Evolutionary conservation across 2,797 vertebrate genomes (phyloP).

Genomic region (Xenentodon cancila): DNA sequence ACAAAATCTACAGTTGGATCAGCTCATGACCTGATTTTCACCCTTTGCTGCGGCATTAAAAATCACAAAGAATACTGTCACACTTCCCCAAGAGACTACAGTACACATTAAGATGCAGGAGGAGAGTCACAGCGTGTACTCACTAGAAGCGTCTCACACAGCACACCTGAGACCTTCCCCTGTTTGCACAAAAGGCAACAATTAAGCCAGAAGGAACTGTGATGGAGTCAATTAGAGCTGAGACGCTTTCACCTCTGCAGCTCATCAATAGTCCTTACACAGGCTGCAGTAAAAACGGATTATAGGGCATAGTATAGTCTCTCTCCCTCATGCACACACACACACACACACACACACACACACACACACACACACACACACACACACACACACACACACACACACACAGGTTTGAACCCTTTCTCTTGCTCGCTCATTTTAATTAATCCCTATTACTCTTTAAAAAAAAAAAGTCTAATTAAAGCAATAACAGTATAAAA

Average conservation of each 20-base stretch:
- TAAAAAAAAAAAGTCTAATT: neutral
- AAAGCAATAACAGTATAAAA: neutral
- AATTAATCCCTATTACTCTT: neutral
- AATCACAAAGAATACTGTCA: conserved; percentile 26
- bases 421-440: conserved; percentile 5
- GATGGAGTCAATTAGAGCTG: conserved; percentile 64
- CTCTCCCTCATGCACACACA: conserved; percentile 3
- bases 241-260: conserved; percentile 57
- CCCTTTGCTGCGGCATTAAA: conserved; percentile 5
- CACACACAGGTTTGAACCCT: conserved; percentile 4
- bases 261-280: conserved; percentile 72
- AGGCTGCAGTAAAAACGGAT: conserved; percentile 63
- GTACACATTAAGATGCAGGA: conserved; percentile 56
- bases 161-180: conserved; percentile 58
- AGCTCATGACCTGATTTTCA: conserved; percentile 15
- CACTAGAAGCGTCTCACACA: conserved; percentile 48
- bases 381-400: conserved; percentile 7
- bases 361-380: conserved; percentile 6
- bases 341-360: conserved; percentile 3
- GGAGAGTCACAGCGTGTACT: conserved; percentile 12
- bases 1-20: conserved; percentile 1
- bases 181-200: conserved; percentile 43
- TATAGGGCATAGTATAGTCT: conserved; percentile 43
- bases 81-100: conserved; percentile 28
- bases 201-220: conserved; percentile 46